Base-by-base conservation (phyloP, 2,113 vertebrate species). In the Chloropsis cyanopogon region DNA sequence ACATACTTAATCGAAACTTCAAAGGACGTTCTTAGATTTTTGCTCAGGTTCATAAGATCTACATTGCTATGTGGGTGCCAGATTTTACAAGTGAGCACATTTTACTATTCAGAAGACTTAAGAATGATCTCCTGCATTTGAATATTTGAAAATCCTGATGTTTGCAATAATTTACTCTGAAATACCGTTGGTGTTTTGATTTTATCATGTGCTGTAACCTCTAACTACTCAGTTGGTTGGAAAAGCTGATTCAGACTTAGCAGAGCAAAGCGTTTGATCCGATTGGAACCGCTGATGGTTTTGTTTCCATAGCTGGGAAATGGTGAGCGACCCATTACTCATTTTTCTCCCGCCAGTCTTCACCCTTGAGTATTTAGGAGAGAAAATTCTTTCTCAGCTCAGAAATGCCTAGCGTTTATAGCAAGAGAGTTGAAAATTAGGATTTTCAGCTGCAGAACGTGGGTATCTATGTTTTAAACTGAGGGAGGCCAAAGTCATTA, bases 181-280 rank as follows among this genome's bases (percentile, higher is more conserved):
- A 60, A 73, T 63, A 31, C 53, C 0, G 0, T 41, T 66, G 35
- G 19, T 53, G 46, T 54, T 86, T 86, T 92, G 64, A 52, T 88
- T 84, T 92, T 60, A 44, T 75, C 29, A 31, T 47, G 39, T 73
- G 46, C 50, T 37, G 13, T 84, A 86, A 42, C 49, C 79, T 84
- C 61, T 77, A n/a, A 83, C 66, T 46, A 14, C 44, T 56, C 12
- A 15, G 31, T 41, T 84, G 6, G 0, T 73, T 83, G 83, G 69
- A 86, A 96, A 95, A 76, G 56, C 78, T 96, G 83, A 78, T 92
- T 88, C 77, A 83, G 91, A 41, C 24, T 83, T 42, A 86, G 77
- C 53, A 72, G 79, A 90, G 46, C 46, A 68, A 70, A 86, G 71
- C 1, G 0, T 54, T 82, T 4, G 10, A 78, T 79, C 37, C 0